These are phyloP conservation scores for Conus canariensis DNA, from an alignment of 2,888 invertebrate species.

Conservation along the genomic window DNA sequence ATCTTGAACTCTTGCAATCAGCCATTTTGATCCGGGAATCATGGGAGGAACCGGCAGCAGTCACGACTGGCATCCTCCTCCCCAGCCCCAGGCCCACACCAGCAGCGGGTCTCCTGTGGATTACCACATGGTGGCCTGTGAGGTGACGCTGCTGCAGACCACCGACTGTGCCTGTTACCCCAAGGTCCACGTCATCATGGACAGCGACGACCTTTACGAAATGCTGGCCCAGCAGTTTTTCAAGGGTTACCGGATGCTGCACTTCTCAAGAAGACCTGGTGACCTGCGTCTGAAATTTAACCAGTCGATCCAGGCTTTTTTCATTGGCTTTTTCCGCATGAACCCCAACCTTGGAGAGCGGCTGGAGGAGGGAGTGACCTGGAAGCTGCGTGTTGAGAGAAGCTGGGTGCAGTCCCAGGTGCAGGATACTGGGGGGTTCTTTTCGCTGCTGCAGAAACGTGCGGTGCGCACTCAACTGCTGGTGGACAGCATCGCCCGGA, in stretches of 20 bases:
- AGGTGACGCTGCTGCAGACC: background rate
- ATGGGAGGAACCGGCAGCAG: background rate
- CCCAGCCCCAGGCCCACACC: background rate
- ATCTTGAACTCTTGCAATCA: too few species aligned
- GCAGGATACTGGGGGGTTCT: background rate
- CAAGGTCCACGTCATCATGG: background rate
- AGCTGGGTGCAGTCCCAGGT: constrained; percentile 17
- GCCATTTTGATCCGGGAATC: background rate
- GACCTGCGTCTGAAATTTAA: background rate
- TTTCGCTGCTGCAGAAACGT: background rate
- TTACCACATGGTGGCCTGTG: constrained; percentile 16
- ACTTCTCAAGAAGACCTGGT: constrained; percentile 7
- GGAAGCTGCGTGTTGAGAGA: background rate
- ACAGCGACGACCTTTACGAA: background rate
- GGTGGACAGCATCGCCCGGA: constrained; percentile 58
- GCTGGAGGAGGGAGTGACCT: background rate
- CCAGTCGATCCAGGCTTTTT: background rate
- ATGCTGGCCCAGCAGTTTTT: constrained; percentile 22
- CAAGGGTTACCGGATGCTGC: constrained; percentile 9
- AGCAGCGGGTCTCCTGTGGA: background rate
- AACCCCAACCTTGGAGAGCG: constrained; percentile 14
- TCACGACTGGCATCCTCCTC: background rate
- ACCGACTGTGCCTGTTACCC: background rate
- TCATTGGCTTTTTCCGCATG: background rate
- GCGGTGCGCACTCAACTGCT: constrained; percentile 53